These are phyloP conservation scores for Tetropium fuscum DNA, from an alignment of 2,888 invertebrate species.

Conservation along the genomic window DNA sequence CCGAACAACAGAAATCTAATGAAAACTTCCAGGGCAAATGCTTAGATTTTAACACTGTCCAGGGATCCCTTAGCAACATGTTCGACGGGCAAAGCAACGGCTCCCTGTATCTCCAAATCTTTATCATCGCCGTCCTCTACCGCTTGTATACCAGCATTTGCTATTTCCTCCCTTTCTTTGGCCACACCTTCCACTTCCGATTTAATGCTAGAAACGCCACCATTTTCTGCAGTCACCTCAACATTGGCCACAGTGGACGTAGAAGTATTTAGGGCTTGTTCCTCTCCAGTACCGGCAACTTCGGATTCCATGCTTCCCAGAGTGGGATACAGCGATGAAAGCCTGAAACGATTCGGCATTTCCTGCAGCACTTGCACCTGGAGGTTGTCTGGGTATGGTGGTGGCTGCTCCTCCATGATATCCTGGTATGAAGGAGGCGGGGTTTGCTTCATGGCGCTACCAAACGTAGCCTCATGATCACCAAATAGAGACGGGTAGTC, in stretches of 20 bases:
- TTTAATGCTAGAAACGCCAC: neutral
- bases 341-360: conserved; percentile 27
- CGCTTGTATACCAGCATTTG: no score
- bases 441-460: conserved; percentile 75
- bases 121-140: no score
- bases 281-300: neutral
- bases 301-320: neutral
- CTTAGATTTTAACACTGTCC: no score
- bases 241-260: conserved; percentile 33
- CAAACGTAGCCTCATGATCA: conserved; percentile 73
- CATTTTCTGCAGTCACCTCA: conserved; percentile 2
- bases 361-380: conserved; percentile 29
- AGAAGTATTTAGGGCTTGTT: conserved; percentile 4
- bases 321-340: conserved; percentile 13
- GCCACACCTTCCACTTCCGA: neutral
- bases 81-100: no score
- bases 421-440: conserved; percentile 79
- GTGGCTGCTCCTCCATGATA: conserved; percentile 62
- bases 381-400: conserved; percentile 53
- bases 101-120: no score
- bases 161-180: no score
- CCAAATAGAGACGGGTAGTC: conserved; percentile 76
- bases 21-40: no score
- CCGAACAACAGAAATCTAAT: no score
- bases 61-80: no score